These are phyloP conservation scores for Myiozetetes cayanensis DNA, from an alignment of 2,113 vertebrate genomes.

Conservation along the genomic window DNA sequence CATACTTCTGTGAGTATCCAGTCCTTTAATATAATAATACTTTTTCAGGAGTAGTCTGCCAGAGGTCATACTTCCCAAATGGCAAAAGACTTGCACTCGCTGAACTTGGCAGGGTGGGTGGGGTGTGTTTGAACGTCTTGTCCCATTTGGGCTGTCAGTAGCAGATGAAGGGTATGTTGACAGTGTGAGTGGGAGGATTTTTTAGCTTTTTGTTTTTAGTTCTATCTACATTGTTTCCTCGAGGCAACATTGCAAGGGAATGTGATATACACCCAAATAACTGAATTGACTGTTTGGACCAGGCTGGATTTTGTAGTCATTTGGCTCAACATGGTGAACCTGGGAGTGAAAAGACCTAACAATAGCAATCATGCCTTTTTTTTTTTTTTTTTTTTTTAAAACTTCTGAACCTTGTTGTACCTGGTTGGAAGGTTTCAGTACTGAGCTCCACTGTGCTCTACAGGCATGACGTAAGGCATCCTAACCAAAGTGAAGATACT, in stretches of 20 bases:
- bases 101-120: fast-evolving
- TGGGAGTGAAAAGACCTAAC: background rate
- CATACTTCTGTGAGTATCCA: background rate
- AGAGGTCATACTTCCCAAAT: background rate
- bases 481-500: background rate
- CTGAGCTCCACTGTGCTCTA: background rate
- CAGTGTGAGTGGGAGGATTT: background rate
- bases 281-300: background rate
- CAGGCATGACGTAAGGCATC: background rate
- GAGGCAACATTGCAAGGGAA: background rate
- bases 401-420: background rate
- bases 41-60: background rate
- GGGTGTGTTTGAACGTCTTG: background rate
- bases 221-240: background rate
- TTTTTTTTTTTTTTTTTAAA: too few species aligned
- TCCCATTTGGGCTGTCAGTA: background rate
- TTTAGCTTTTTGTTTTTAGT: background rate
- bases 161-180: background rate
- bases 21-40: background rate
- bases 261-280: background rate
- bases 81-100: background rate
- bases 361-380: background rate
- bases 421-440: background rate
- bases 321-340: background rate
- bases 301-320: background rate